Conservation (phyloP, 2,888 invertebrate genomes). For the Dioctria rufipes region DNA sequence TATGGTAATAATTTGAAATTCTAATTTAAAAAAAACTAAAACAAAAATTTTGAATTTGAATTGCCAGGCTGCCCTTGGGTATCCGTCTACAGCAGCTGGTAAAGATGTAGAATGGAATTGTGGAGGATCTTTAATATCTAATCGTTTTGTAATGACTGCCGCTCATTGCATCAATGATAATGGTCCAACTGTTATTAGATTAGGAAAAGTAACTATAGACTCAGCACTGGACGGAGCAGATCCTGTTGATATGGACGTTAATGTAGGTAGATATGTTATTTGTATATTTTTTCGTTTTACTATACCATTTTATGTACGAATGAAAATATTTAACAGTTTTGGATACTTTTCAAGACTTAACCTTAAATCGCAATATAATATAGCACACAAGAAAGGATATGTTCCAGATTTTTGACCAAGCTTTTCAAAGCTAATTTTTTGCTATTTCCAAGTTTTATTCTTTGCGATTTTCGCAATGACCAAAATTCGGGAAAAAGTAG, state of each 20-base stretch:
- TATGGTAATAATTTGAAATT: slow-evolving; percentile 28
- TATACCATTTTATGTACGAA: background rate
- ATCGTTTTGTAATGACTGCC: slow-evolving; percentile 55
- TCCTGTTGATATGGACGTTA: slow-evolving; percentile 49
- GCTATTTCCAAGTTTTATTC: background rate
- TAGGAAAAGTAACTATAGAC: slow-evolving; percentile 56
- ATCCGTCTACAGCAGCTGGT: slow-evolving; percentile 30
- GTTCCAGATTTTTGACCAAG: no score
- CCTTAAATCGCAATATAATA: no score
- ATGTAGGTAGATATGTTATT: background rate
- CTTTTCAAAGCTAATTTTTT: no score
- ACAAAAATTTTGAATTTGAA: background rate
- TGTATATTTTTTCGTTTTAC: no score
- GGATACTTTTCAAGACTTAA: no score
- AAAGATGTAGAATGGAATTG: slow-evolving; percentile 46
- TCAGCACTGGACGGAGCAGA: background rate
- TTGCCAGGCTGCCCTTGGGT: slow-evolving; percentile 55
- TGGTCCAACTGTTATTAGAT: slow-evolving; percentile 47
- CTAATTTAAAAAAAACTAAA: background rate
- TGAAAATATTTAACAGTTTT: background rate
- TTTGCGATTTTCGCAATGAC: no score
- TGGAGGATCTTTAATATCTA: slow-evolving; percentile 58
- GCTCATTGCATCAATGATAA: slow-evolving; percentile 58
- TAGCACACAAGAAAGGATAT: no score
- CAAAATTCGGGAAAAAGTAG: no score